phyloP scores from a whole-genome alignment of 2,113 vertebrate species.

The Dipodomys spectabilis region DNA sequence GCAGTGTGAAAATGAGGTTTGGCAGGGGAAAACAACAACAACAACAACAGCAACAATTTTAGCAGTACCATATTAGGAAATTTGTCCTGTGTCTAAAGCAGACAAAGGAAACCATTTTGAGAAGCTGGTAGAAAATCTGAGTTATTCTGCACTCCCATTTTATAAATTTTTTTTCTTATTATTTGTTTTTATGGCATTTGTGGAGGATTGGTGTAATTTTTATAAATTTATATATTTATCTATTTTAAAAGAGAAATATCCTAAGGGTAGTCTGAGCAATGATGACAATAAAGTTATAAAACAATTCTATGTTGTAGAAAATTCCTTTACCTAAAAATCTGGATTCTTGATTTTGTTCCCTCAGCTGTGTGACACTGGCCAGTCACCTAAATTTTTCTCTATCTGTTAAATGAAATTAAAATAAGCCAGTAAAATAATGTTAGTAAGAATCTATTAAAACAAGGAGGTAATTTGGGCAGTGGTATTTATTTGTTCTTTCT shows the following conservation, averaged over 20 bases:
- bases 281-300: neutral
- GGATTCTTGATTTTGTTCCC: neutral
- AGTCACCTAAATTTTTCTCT: neutral
- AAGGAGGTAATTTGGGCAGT: neutral
- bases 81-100: slow-evolving; percentile 27
- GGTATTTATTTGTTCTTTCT: neutral
- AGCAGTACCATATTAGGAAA: slow-evolving; percentile 53
- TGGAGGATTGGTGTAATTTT: neutral
- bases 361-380: neutral
- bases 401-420: neutral
- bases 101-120: slow-evolving; percentile 26
- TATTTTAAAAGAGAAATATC: slow-evolving; percentile 53
- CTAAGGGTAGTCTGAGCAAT: neutral
- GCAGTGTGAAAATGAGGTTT: slow-evolving; percentile 40
- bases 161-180: slow-evolving; percentile 59
- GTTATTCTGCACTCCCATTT: slow-evolving; percentile 52
- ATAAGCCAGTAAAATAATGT: neutral
- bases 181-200: slow-evolving; percentile 53
- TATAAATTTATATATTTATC: slow-evolving; percentile 19
- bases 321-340: neutral
- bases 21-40: neutral
- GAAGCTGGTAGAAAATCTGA: slow-evolving; percentile 60
- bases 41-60: neutral
- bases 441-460: neutral
- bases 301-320: neutral